phyloP scores from a whole-genome alignment of 1,140 invertebrate genomes.

The Atta cephalotes region DNA sequence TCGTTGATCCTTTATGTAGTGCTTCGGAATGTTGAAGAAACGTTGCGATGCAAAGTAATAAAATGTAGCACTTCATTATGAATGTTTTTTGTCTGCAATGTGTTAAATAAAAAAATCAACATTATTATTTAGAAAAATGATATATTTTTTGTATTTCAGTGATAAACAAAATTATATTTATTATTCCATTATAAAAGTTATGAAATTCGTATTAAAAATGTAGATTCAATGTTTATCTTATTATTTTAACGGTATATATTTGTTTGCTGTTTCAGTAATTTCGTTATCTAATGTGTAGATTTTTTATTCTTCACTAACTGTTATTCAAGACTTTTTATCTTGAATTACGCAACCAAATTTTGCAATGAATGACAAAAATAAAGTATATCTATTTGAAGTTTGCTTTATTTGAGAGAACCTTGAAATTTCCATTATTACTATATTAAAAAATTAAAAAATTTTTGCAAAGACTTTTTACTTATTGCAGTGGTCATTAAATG shows the following conservation, averaged over 20 bases:
- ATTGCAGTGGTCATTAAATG: neutral
- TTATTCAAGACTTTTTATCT: neutral
- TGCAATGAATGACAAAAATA: slow-evolving; percentile 11
- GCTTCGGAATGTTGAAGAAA: slow-evolving; percentile 34
- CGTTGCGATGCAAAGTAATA: slow-evolving; percentile 55
- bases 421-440: neutral
- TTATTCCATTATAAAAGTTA: neutral
- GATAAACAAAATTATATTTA: neutral
- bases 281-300: too few species aligned
- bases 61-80: slow-evolving; percentile 57
- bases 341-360: neutral
- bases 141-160: too few species aligned
- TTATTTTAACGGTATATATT: neutral
- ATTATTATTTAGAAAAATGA: neutral
- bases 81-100: slow-evolving; percentile 53
- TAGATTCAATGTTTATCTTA: neutral
- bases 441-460: neutral
- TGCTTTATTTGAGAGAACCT: neutral
- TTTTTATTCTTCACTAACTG: too few species aligned
- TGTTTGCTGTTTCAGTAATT: neutral
- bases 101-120: neutral
- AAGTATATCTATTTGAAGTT: neutral
- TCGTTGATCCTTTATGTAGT: slow-evolving; percentile 55
- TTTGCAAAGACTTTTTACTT: neutral
- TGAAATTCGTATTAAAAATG: slow-evolving; percentile 15